Percentiles rank a stretch among this genome's conserved stretches.
phyloP scores from a whole-genome alignment of 2,113 vertebrate species.

The Paramisgurnus dabryanus region DNA sequence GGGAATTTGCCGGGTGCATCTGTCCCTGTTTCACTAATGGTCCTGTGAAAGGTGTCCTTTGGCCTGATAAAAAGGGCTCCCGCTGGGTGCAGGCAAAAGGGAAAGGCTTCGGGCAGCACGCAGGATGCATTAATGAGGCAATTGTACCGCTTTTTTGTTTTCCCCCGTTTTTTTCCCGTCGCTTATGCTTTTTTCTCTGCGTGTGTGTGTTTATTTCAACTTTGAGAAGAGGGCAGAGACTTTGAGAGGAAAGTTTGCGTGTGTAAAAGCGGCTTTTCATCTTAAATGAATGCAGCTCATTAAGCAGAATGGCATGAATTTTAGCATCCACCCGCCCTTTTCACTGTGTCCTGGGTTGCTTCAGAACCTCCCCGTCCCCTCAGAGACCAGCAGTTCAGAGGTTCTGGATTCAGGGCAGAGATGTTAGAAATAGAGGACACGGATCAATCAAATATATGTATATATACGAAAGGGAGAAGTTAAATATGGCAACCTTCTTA shows the following conservation, averaged over 20 bases:
- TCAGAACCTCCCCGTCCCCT: constrained; percentile 23
- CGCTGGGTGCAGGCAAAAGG: constrained; percentile 57
- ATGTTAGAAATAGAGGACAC: too few relatives aligned
- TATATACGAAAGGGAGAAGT: too few relatives aligned
- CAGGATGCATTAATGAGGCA: constrained; percentile 62
- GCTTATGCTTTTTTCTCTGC: constrained; percentile 6
- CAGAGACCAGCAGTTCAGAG: constrained; percentile 17
- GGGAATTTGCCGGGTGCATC: constrained; percentile 59
- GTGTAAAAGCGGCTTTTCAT: constrained; percentile 50
- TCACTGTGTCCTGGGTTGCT: constrained; percentile 24
- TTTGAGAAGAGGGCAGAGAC: constrained; percentile 36
- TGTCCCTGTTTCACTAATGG: constrained; percentile 66
- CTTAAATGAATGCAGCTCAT: constrained; percentile 59
- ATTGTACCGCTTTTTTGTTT: constrained; percentile 51
- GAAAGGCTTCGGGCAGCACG: constrained; percentile 54
- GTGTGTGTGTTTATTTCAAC: constrained; percentile 37
- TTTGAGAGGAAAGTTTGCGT: constrained; percentile 40
- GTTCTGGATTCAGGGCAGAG: background rate
- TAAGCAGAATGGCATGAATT: constrained; percentile 41
- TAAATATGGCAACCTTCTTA: too few relatives aligned
- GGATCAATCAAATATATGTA: too few relatives aligned
- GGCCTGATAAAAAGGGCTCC: constrained; percentile 64
- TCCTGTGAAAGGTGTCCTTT: constrained; percentile 64
- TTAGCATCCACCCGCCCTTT: background rate
- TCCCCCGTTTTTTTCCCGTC: background rate